Evolutionary conservation across 2,888 invertebrate species (phyloP).

Genomic region (Chymomyza fuscimana): DNA sequence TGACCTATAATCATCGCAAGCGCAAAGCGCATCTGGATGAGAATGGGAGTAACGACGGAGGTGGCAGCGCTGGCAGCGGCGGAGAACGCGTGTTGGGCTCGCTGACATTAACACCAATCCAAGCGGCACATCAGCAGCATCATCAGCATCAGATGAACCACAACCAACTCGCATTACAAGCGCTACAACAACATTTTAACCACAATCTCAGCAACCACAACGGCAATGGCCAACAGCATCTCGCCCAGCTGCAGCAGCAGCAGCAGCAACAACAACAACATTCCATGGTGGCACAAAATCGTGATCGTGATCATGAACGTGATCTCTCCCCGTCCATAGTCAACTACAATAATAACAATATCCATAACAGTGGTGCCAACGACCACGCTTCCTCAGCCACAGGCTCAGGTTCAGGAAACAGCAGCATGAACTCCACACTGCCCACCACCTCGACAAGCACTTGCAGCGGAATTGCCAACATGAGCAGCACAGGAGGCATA

Average conservation of each 20-base stretch:
- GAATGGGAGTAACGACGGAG: conserved; percentile 34
- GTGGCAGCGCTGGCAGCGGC: conserved; percentile 33
- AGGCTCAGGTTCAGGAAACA: conserved; percentile 31
- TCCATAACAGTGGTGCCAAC: conserved; percentile 20
- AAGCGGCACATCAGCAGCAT: conserved; percentile 43
- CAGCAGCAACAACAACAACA: conserved; percentile 61
- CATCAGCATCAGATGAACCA: conserved; percentile 56
- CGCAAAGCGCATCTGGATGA: conserved; percentile 62
- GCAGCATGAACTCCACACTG: conserved; percentile 15
- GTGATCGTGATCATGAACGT: conserved; percentile 72
- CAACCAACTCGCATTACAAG: conserved; percentile 67
- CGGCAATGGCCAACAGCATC: conserved; percentile 48
- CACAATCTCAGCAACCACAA: conserved; percentile 44
- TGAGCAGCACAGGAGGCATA: not conserved
- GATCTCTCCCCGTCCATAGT: conserved; percentile 62
- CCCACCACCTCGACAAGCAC: conserved; percentile 30
- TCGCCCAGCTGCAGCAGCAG: conserved; percentile 41
- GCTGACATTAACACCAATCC: conserved; percentile 64
- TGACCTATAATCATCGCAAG: conserved; percentile 65
- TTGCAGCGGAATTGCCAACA: conserved; percentile 45
- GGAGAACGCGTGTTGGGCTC: conserved; percentile 55
- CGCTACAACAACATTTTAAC: conserved; percentile 65
- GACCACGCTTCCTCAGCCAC: conserved; percentile 37
- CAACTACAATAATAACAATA: conserved; percentile 36
- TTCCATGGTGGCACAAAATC: conserved; percentile 75